Base-by-base conservation (phyloP, 2,113 vertebrate genomes). In the Dermatemys mawii region DNA sequence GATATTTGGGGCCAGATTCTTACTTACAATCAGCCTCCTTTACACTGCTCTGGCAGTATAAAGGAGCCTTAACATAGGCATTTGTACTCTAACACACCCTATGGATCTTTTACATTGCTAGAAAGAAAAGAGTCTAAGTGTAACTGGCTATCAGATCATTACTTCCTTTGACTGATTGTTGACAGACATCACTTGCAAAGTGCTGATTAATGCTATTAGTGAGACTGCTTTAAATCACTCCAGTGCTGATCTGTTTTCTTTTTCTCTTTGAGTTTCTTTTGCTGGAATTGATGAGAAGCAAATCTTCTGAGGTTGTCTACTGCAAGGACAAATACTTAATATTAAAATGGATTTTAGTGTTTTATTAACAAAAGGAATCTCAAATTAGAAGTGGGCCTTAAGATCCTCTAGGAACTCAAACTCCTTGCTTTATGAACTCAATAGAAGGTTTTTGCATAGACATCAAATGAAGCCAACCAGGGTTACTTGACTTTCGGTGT, bases 221-320 rank as follows among this genome's bases (percentile, higher is more conserved):
- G 79, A 88, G 54, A n/a, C 60, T 94, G 89, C 26, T 85, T 96
- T 95, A 91, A 91, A 91, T 91, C 60, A 88, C 5, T 54, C 46
- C 38, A 79, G 16, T 73, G 35, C 17, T 92, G 88, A 32, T 75
- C 35, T 54, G 35, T 4, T 70, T 1, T 50, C 2, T 29, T 44
- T 87, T 86, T n/a, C 6, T 4, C 41, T 81, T 46, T 87, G 84
- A n/a, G 81, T 60, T 8, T 35, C 10, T 84, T 94, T 91, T 90
- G 3, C 26, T 91, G 51, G 12, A 10, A 60, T 26, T 94, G 60
- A n/a, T n/a, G 10, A 87, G 54, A 87, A 81, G 6, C 29, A 63
- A 0, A 0, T 41, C 41, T 81, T 87, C 70, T 1, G 1, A 79
- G 4, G 14, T 55, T 85, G 46, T 78, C 95, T 94, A 84, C 2